Evolutionary conservation across 2,113 vertebrate genomes (phyloP).

Genomic region (Melanocharis versteri): DNA sequence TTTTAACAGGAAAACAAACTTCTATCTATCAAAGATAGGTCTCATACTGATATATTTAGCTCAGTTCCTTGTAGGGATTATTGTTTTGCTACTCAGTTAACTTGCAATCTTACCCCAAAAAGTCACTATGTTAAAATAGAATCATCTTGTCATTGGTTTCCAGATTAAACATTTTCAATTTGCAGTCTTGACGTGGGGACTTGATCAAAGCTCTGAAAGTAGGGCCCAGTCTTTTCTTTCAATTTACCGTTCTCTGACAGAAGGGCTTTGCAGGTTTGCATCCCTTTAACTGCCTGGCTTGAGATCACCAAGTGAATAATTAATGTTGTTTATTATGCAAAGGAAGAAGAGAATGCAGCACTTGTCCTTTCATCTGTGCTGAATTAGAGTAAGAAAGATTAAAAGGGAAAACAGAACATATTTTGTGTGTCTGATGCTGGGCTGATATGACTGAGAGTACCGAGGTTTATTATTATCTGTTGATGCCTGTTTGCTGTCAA

Average conservation of each 20-base stretch:
- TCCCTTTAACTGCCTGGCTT: not conserved
- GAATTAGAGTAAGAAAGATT: not conserved
- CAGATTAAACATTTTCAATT: not conserved
- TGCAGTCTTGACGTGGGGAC: not conserved
- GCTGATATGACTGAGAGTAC: not conserved
- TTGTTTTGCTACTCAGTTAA: not conserved
- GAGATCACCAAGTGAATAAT: not conserved
- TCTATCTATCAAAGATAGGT: not conserved
- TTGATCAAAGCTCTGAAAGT: not conserved
- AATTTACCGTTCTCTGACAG: not conserved
- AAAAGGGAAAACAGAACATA: not conserved
- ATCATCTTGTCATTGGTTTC: not conserved
- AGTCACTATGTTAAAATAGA: not conserved
- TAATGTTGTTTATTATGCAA: constrained; percentile 4
- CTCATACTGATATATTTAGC: constrained; percentile 12
- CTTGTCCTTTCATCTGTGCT: not conserved
- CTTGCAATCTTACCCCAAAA: not conserved
- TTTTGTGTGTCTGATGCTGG: not conserved
- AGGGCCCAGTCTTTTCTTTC: not conserved
- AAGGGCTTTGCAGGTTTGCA: not conserved
- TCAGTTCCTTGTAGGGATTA: not conserved
- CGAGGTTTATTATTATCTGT: not conserved
- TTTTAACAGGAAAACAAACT: constrained; percentile 5
- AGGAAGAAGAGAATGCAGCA: not conserved
- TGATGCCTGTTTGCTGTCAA: not conserved